phyloP scores from a whole-genome alignment of 2,888 invertebrate genomes.

The Xestia ashworthii region DNA sequence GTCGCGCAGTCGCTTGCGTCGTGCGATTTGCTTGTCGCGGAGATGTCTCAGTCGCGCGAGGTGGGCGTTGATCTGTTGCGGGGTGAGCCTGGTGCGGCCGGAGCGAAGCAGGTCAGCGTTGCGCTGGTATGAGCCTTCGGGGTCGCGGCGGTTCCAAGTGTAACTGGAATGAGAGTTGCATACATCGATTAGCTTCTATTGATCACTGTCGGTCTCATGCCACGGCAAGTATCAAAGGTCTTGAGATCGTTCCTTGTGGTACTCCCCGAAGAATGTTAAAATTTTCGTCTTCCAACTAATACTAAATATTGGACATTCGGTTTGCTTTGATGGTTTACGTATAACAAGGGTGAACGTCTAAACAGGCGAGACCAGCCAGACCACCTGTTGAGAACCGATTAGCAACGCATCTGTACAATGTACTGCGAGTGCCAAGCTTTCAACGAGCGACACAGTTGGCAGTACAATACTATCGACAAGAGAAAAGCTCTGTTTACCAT shows the following conservation, averaged over 20 bases:
- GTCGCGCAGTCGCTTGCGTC: slow-evolving; percentile 77
- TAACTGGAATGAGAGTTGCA: slow-evolving; percentile 77
- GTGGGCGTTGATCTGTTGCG: slow-evolving; percentile 83
- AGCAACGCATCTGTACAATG: slow-evolving; percentile 44
- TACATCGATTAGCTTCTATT: background rate
- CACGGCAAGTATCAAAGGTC: background rate
- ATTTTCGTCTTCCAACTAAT: background rate
- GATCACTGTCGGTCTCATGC: background rate
- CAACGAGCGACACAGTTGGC: slow-evolving; percentile 49
- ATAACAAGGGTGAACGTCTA: slow-evolving; percentile 1
- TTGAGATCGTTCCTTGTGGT: background rate
- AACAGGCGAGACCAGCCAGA: slow-evolving; percentile 10
- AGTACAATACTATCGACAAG: slow-evolving; percentile 19
- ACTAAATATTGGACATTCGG: slow-evolving; percentile 14
- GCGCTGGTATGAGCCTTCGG: slow-evolving; percentile 84
- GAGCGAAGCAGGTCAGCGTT: slow-evolving; percentile 85
- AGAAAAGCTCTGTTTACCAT: slow-evolving; percentile 26
- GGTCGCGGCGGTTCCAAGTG: slow-evolving; percentile 87
- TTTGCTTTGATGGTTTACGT: slow-evolving; percentile 18
- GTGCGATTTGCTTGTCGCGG: slow-evolving; percentile 84
- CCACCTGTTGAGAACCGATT: slow-evolving; percentile 50
- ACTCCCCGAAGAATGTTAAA: background rate
- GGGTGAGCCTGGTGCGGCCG: slow-evolving; percentile 83
- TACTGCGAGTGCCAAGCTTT: slow-evolving; percentile 65
- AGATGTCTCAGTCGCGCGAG: slow-evolving; percentile 83